Conservation (phyloP, 2,797 vertebrate species). For the Chloroceryle amazona region DNA sequence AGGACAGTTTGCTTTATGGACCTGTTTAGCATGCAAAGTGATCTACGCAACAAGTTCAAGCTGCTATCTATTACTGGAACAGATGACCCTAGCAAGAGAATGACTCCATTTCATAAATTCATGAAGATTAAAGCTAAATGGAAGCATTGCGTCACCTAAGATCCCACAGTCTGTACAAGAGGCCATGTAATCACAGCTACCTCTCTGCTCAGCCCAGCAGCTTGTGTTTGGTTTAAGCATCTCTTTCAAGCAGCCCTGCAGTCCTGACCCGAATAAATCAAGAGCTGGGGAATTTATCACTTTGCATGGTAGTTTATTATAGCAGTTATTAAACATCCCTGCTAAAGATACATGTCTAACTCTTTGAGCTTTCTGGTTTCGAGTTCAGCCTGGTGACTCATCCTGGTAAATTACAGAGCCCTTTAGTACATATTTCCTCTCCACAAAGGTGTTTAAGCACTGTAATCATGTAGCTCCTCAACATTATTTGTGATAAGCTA, state of each 20-base stretch:
- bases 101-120: background rate
- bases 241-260: background rate
- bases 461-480: background rate
- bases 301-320: background rate
- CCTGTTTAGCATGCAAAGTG: background rate
- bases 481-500: background rate
- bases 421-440: background rate
- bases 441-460: background rate
- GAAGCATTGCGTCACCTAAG: background rate
- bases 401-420: background rate
- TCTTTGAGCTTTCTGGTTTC: background rate
- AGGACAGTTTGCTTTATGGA: background rate
- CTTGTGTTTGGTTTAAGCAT: background rate
- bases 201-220: background rate
- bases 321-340: background rate
- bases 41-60: conserved; percentile 10
- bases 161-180: background rate
- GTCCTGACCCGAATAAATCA: background rate
- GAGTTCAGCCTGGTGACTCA: conserved; percentile 22
- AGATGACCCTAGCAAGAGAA: background rate
- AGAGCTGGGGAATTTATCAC: background rate
- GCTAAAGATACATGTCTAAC: background rate
- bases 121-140: background rate
- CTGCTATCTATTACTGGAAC: background rate
- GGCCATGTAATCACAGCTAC: background rate